Conservation (phyloP, 2,797 vertebrate genomes). For the Phrynocephalus vlangalii region DNA sequence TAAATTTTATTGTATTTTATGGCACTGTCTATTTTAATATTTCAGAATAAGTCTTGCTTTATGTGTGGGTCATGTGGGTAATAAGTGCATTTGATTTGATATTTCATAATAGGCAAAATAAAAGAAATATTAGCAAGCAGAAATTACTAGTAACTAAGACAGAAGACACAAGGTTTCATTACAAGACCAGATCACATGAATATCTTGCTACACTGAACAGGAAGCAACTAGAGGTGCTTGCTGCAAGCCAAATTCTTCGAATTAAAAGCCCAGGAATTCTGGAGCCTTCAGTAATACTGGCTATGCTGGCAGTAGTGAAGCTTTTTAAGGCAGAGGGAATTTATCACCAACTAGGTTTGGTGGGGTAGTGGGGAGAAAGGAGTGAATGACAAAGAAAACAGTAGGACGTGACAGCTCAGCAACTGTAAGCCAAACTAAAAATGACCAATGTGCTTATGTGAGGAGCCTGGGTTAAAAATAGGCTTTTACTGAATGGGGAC, state of each 20-base stretch:
- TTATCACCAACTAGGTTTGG: neutral
- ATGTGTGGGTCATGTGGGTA: no score
- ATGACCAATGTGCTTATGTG: neutral
- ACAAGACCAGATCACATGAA: neutral
- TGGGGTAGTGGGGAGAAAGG: neutral
- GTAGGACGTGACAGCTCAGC: neutral
- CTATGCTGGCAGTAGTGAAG: neutral
- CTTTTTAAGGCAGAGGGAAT: neutral
- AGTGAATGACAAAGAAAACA: neutral
- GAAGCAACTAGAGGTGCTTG: neutral
- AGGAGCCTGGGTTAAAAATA: neutral
- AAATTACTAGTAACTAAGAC: neutral
- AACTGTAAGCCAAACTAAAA: conserved; percentile 2
- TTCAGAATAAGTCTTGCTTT: no score
- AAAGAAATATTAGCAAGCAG: neutral
- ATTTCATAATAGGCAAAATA: neutral
- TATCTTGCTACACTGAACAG: neutral
- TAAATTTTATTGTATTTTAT: neutral
- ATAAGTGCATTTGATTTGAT: no score
- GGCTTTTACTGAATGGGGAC: neutral
- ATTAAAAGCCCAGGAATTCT: neutral
- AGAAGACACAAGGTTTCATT: neutral
- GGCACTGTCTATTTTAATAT: no score
- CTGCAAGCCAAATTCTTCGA: neutral
- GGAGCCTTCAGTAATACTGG: neutral